A percentile compares a stretch with the other conserved stretches of the same genome.
phyloP scores from a whole-genome alignment of 64 coral and sea anemone species.

The Anthopleura sola region DNA sequence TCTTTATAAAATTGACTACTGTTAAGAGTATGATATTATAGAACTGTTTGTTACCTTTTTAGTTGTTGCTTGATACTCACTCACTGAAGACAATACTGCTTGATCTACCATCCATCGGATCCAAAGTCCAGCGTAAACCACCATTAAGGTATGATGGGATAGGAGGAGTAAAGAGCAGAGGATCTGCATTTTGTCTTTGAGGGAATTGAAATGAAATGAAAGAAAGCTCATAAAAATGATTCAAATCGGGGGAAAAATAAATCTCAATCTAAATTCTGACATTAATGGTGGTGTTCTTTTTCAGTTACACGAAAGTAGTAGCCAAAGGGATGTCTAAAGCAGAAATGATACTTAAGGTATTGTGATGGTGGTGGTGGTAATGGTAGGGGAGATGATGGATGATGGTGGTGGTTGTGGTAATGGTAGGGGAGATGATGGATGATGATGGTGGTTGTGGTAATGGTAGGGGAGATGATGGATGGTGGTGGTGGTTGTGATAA shows the following conservation, averaged over 20 bases:
- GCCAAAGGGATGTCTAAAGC: conserved; percentile 97
- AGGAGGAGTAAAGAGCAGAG: background rate
- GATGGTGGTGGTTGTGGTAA: too few relatives aligned
- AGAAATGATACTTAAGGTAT: conserved; percentile 99
- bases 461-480: background rate
- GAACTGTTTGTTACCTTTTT: conserved; percentile 15
- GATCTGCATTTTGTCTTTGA: too few relatives aligned
- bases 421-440: background rate
- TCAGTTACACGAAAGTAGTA: conserved; percentile 94
- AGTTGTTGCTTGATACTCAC: conserved; percentile 93
- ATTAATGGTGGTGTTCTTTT: conserved; percentile 2
- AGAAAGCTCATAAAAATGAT: background rate
- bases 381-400: background rate
- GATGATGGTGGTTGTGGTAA: background rate
- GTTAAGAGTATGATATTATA: background rate
- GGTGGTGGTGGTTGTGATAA: background rate
- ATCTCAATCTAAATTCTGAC: background rate
- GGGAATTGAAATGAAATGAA: too few relatives aligned
- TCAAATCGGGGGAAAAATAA: background rate
- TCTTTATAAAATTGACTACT: background rate
- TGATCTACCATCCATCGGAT: conserved; percentile 82
- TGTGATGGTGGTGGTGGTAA: background rate
- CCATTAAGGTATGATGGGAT: conserved; percentile 69
- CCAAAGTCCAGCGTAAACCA: conserved; percentile 90
- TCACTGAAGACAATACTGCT: conserved; percentile 91